phyloP scores from a whole-genome alignment of 2,888 invertebrate species.

The Nudaria mundana region DNA sequence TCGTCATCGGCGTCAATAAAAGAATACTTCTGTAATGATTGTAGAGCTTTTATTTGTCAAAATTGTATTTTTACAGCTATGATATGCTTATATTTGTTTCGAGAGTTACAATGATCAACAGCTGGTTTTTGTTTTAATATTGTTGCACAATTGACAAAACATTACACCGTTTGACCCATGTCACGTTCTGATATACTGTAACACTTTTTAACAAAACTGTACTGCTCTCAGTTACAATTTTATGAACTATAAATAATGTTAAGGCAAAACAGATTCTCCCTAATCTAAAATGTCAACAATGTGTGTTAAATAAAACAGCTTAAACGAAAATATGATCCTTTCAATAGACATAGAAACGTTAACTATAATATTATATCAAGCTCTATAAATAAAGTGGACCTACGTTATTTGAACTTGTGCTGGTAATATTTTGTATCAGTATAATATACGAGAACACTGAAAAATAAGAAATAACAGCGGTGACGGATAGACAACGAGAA shows the following conservation, averaged over 20 bases:
- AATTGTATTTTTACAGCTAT: constrained; percentile 94
- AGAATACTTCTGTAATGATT: constrained; percentile 72
- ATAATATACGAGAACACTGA: constrained; percentile 49
- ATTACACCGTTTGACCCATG: constrained; percentile 65
- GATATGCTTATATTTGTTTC: constrained; percentile 94
- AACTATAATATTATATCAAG: constrained; percentile 44
- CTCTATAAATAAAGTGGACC: constrained; percentile 77
- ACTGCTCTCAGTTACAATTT: constrained; percentile 73
- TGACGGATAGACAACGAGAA: constrained; percentile 15
- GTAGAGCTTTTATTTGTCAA: constrained; percentile 90
- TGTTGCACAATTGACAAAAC: constrained; percentile 76
- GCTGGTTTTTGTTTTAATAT: constrained; percentile 66
- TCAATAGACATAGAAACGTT: constrained; percentile 52
- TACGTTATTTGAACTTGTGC: constrained; percentile 80
- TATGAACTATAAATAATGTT: constrained; percentile 76
- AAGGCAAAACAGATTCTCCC: constrained; percentile 78
- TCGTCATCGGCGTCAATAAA: constrained; percentile 40
- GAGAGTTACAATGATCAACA: constrained; percentile 83
- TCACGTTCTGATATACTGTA: constrained; percentile 63
- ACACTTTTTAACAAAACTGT: constrained; percentile 70
- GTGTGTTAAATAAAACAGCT: constrained; percentile 78
- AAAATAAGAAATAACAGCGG: constrained; percentile 18
- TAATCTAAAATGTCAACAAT: constrained; percentile 80
- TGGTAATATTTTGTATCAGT: constrained; percentile 63
- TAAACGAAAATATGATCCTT: constrained; percentile 56